Evolutionary conservation across 2,797 vertebrate species (phyloP).

Genomic region (Huso huso): DNA sequence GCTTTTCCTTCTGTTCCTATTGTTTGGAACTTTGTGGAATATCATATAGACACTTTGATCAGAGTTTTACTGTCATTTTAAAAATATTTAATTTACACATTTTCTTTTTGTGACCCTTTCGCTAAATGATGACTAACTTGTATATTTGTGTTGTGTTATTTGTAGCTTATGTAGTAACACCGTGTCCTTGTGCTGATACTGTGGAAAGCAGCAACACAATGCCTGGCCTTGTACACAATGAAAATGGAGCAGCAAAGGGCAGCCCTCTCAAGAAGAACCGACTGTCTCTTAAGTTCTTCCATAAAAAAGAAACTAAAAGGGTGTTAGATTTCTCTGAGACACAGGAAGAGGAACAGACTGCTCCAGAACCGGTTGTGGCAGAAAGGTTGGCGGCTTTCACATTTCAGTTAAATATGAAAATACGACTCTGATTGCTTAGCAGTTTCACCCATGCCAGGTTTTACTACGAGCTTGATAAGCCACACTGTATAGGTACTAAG

Average conservation of each 20-base stretch:
- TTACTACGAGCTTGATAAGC: no score
- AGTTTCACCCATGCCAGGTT: no score
- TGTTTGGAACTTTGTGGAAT: constrained; percentile 36
- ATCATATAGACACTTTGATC: no score
- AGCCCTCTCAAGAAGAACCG: constrained; percentile 80
- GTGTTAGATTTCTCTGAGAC: constrained; percentile 83
- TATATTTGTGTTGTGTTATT: constrained; percentile 37
- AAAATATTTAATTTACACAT: no score
- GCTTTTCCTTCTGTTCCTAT: constrained; percentile 85
- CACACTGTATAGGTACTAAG: no score
- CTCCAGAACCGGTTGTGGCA: constrained; percentile 53
- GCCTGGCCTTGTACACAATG: constrained; percentile 71
- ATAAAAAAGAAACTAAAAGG: constrained; percentile 89
- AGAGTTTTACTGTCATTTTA: no score
- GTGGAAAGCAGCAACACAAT: constrained; percentile 21
- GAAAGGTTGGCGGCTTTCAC: constrained; percentile 42
- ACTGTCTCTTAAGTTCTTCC: constrained; percentile 89
- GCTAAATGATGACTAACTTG: no score
- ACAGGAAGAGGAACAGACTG: constrained; percentile 61
- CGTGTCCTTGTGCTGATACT: not conserved
- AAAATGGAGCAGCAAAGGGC: constrained; percentile 56
- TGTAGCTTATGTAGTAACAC: no score
- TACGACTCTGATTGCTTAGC: not conserved
- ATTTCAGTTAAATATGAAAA: not conserved
- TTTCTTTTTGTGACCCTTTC: no score